Conservation (phyloP, 2,797 vertebrate genomes). For the Distichodus sexfasciatus region DNA sequence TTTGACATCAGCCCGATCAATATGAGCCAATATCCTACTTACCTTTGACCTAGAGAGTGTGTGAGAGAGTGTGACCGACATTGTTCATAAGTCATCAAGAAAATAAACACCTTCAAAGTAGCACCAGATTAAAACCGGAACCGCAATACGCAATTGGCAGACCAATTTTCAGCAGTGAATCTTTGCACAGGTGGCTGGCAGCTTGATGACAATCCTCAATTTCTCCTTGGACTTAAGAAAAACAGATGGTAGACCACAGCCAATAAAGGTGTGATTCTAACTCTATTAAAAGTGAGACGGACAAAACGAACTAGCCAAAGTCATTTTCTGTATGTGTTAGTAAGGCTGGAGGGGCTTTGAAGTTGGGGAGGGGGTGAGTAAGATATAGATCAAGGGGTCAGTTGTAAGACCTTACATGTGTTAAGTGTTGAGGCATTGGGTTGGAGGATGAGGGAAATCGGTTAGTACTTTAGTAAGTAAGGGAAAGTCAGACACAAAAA, state of each 20-base stretch:
- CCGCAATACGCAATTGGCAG: neutral
- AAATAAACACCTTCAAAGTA: neutral
- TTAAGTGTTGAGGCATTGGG: conserved; percentile 55
- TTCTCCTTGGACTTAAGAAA: neutral
- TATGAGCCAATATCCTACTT: conserved; percentile 2
- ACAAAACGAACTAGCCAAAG: conserved; percentile 31
- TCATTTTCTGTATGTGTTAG: conserved; percentile 9
- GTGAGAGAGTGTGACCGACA: conserved; percentile 1
- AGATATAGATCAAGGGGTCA: neutral
- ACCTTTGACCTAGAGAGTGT: neutral
- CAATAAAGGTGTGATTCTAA: neutral
- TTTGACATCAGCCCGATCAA: neutral
- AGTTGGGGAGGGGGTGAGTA: conserved; percentile 5
- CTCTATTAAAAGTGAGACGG: conserved; percentile 4
- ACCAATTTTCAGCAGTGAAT: conserved; percentile 24
- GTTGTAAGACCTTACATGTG: conserved; percentile 30
- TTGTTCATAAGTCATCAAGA: neutral
- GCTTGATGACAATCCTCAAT: conserved; percentile 47
- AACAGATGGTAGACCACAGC: conserved; percentile 23
- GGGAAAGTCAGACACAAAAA: conserved; percentile 86
- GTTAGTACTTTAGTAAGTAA: conserved; percentile 85
- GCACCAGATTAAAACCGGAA: neutral
- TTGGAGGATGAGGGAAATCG: conserved; percentile 70
- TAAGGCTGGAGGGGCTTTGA: neutral
- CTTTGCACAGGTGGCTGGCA: conserved; percentile 73